A percentile compares a stretch with the other conserved stretches of the same genome.
Evolutionary conservation across 2,113 vertebrate species (phyloP).

Genomic region (Cricetomys ansorgei): DNA sequence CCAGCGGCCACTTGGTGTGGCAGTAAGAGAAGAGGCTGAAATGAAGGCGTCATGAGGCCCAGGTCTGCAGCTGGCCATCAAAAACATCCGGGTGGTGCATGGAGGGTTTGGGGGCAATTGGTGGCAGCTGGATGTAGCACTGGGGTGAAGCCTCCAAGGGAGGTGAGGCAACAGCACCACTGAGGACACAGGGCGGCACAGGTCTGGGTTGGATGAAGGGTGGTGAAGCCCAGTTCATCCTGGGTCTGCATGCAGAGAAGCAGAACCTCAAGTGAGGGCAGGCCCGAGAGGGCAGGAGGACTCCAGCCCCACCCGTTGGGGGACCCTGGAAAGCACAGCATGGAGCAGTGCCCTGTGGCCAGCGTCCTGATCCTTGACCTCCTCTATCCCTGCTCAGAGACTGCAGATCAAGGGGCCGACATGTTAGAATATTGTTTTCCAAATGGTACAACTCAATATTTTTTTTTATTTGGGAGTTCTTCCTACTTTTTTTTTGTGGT

Average conservation of each 20-base stretch:
- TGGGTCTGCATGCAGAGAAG: background rate
- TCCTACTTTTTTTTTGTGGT: background rate
- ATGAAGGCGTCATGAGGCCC: accelerated
- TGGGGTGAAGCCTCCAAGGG: background rate
- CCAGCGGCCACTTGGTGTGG: background rate
- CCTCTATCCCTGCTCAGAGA: background rate
- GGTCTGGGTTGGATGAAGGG: background rate
- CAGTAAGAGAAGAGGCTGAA: background rate
- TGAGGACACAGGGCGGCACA: background rate
- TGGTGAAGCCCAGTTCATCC: background rate
- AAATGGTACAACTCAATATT: background rate
- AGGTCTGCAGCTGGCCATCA: background rate
- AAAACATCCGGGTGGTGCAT: background rate
- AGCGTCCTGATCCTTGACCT: background rate
- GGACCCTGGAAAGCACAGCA: background rate
- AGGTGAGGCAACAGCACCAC: background rate
- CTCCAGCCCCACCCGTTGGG: no score
- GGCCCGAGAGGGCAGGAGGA: no score
- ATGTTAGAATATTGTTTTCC: background rate
- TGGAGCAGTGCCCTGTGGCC: accelerated
- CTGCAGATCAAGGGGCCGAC: background rate
- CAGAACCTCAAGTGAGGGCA: background rate
- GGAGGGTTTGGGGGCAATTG: accelerated
- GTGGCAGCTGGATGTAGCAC: no score
- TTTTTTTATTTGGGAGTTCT: background rate